Evolutionary conservation across 2,888 invertebrate genomes (phyloP), one percentile per base, ranked within the genome.

Genomic region (Labia minor): DNA sequence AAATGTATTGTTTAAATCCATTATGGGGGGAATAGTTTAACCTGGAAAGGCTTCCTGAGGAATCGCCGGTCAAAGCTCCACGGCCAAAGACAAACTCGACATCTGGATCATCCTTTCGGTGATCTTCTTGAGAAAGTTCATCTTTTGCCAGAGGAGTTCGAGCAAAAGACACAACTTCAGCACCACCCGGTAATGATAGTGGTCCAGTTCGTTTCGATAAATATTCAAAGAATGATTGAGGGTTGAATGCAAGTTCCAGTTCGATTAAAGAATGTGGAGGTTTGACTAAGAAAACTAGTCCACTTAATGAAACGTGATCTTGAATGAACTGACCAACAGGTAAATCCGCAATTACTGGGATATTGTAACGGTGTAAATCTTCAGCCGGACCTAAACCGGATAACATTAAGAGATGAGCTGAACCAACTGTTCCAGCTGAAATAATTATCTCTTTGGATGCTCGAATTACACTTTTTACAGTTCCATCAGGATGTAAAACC

Each of bases 11-110:
- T n/a, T n/a, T n/a, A n/a, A n/a, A n/a, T n/a, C n/a, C n/a, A n/a
- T n/a, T n/a, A n/a, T n/a, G n/a, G n/a, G n/a, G n/a, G n/a, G n/a
- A n/a, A n/a, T n/a, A n/a, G n/a, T n/a, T 3, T 49, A 11, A 49
- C 49, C 49, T 49, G n/a, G 49, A 49, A n/a, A 70, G 20, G 26
- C 65, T 82, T 14, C 89, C 88, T 65, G 87, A 81, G 11, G 83
- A 77, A 74, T 92, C 92, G 0, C 90, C 87, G 66, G 87, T 87
- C 8, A 92, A 77, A 0, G 87, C 87, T 0, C 91, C 88, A 14
- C 88, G 85, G 0, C 89, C 89, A 77, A 92, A 81, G 8, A 92
- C 89, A 14, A 92, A 78, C 75, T 93, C 91, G 68, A 92, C 84
- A 72, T 92, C 90, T 0, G 92, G 88, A 72, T 85, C 84, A 69